Evolutionary conservation across 2,797 vertebrate genomes (phyloP), one percentile per base, ranked within the genome.

Genomic region (Rhynchonycteris naso): DNA sequence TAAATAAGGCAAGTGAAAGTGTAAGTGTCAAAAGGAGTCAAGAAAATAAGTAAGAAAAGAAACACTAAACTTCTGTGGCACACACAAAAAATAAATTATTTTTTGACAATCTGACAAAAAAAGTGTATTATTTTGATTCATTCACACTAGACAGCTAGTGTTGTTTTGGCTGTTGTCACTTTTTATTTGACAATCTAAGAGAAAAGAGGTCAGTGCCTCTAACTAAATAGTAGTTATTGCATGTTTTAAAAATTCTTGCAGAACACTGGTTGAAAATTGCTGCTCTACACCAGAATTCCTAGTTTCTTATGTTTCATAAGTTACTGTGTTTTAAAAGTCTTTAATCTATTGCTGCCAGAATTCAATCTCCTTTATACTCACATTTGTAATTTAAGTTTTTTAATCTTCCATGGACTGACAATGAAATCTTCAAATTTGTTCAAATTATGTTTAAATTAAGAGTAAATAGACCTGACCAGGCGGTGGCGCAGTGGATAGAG

Each of bases 391-490:
- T 24, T 90, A 35, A 10, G 33, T 65, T 75, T 52, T 80, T 75
- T 75, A 19, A 80, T 89, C 6, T 68, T 14, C 1, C 35, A 0
- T 54, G 12, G 52, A 74, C 24, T 88, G 7, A 88, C 22, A 85
- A 1, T 91, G 21, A 61, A 30, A 78, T 83, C 59, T 71, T 90
- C 43, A 69, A 35, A 82, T 50, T 83, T 95, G 26, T 86, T 93
- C 91, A 33, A 93, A 58, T 74, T 95, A 8, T 47, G 30, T 92
- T 94, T 71, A 92, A 74, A 82, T 76, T 81, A n/a, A 93, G 28
- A n/a, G 47, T 84, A 90, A 94, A 78, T 65, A 63, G 26, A 84
- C 59, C 21, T n/a, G n/a, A n/a, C n/a, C n/a, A n/a, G n/a, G n/a
- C n/a, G n/a, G n/a, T n/a, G n/a, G n/a, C n/a, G n/a, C n/a, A n/a